phyloP scores from a whole-genome alignment of 2,888 invertebrate species.

The Neoitamus cyanurus region DNA sequence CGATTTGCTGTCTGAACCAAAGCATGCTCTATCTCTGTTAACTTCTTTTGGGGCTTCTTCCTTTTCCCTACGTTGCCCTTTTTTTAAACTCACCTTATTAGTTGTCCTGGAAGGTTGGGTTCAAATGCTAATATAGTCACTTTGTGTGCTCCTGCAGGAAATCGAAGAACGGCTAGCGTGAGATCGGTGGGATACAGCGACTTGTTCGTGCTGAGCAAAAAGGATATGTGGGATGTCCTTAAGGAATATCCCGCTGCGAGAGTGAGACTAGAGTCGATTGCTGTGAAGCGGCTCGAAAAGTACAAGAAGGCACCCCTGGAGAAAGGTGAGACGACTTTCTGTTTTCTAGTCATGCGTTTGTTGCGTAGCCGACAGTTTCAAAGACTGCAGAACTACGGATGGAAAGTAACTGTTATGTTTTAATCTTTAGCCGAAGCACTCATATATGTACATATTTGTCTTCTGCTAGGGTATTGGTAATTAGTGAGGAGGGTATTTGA shows the following conservation, averaged over 20 bases:
- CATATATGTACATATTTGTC: too few relatives aligned
- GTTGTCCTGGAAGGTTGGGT: background rate
- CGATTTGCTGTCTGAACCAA: background rate
- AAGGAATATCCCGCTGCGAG: slow-evolving; percentile 95
- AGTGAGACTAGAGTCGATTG: slow-evolving; percentile 95
- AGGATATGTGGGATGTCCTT: slow-evolving; percentile 99
- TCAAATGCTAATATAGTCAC: background rate
- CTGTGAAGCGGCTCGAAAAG: slow-evolving; percentile 96
- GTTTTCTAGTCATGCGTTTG: background rate
- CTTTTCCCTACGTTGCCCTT: background rate
- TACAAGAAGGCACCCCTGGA: slow-evolving; percentile 94
- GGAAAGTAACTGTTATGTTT: background rate
- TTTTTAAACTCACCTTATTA: background rate
- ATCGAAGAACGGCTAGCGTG: slow-evolving; percentile 97
- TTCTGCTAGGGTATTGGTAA: too few relatives aligned
- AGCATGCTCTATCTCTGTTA: background rate
- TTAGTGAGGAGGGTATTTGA: too few relatives aligned
- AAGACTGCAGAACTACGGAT: background rate
- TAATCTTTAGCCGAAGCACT: too few relatives aligned
- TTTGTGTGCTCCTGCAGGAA: slow-evolving; percentile 73
- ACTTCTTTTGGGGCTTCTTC: background rate
- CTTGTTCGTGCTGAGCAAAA: slow-evolving; percentile 97
- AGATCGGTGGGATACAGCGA: slow-evolving; percentile 98
- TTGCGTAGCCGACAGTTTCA: background rate
- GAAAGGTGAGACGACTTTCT: slow-evolving; percentile 75